Percentiles rank a stretch among this genome's conserved stretches.
phyloP scores from a whole-genome alignment of 2,797 vertebrate genomes.

The Etheostoma nigrum region DNA sequence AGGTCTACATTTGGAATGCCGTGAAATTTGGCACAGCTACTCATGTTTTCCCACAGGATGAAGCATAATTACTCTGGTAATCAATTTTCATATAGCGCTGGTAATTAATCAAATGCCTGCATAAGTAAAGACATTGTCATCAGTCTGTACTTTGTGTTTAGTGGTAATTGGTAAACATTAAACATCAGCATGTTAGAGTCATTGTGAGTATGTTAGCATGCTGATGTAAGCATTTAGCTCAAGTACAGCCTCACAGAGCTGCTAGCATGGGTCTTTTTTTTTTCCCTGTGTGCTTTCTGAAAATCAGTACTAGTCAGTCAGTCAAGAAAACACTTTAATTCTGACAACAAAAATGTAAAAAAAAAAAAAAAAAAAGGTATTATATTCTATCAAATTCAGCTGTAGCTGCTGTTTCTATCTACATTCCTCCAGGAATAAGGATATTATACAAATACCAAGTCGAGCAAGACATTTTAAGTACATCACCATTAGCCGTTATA shows the following conservation, averaged over 20 bases:
- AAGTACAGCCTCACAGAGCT: not conserved
- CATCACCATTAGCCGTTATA: constrained; percentile 1
- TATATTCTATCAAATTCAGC: constrained; percentile 1
- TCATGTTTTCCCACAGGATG: not conserved
- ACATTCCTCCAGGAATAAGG: not conserved
- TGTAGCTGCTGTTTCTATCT: constrained; percentile 2
- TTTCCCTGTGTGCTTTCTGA: not conserved
- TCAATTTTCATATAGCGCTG: not conserved
- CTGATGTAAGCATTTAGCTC: not conserved
- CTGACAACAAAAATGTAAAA: constrained; percentile 5
- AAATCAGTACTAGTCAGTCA: constrained; percentile 8
- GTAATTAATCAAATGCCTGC: not conserved
- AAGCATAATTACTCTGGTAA: not conserved
- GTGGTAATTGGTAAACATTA: not conserved
- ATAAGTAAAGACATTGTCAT: not conserved
- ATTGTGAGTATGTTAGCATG: constrained; percentile 7
- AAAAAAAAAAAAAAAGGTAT: not conserved
- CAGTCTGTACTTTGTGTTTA: not conserved
- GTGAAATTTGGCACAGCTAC: not conserved
- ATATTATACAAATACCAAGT: constrained; percentile 22
- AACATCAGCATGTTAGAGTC: not conserved
- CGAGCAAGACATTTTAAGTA: constrained; percentile 13
- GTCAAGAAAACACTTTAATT: constrained; percentile 29
- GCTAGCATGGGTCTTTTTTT: not conserved
- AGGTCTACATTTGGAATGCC: not conserved